Evolutionary conservation across 92 coral and sea anemone species (phyloP).

Genomic region (Chrysogorgia sp.): DNA sequence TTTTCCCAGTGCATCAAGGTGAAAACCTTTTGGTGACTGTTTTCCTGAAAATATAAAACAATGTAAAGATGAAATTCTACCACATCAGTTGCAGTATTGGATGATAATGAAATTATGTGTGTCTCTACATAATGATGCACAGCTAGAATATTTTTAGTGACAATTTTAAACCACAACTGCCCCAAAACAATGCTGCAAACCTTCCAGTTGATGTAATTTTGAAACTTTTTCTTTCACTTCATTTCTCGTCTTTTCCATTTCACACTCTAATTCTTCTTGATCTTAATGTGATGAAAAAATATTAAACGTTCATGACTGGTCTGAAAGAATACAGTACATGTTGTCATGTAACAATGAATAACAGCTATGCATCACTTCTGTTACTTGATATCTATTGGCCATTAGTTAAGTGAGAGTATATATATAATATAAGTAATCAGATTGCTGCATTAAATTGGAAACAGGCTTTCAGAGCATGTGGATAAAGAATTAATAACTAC

Average conservation of each 20-base stretch:
- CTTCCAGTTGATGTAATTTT: constrained; percentile 88
- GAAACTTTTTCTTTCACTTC: constrained; percentile 80
- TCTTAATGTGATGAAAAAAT: constrained; percentile 50
- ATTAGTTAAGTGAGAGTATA: too few relatives aligned
- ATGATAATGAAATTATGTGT: neutral
- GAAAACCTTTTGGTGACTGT: constrained; percentile 79
- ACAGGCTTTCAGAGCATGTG: neutral
- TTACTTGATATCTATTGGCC: too few relatives aligned
- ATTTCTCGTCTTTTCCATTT: constrained; percentile 64
- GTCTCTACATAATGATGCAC: too few relatives aligned
- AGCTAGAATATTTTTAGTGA: neutral
- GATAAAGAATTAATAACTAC: too few relatives aligned
- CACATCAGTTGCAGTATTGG: neutral
- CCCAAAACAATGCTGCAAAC: constrained; percentile 57
- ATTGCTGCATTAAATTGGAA: neutral
- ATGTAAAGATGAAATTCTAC: neutral
- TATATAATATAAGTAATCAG: too few relatives aligned
- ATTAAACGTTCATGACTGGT: too few relatives aligned
- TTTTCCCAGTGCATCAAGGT: constrained; percentile 67
- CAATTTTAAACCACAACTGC: neutral
- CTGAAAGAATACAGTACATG: neutral
- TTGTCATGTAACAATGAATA: neutral
- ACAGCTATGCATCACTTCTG: too few relatives aligned
- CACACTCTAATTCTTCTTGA: constrained; percentile 76
- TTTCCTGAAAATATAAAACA: constrained; percentile 55